phyloP scores from a whole-genome alignment of 2,888 invertebrate species.

The Ennomos quercinarius region DNA sequence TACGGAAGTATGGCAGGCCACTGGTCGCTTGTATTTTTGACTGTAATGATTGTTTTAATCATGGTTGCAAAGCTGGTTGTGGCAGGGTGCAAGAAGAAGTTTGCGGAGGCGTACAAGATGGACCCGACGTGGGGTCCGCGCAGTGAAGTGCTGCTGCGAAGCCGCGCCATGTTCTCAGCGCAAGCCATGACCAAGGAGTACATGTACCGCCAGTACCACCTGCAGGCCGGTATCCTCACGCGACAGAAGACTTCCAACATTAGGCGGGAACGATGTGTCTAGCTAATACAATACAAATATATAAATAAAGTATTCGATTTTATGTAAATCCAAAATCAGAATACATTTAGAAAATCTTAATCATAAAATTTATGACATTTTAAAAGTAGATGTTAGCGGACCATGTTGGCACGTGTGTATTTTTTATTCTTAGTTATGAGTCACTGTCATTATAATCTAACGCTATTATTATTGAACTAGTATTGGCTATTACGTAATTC shows the following conservation, averaged over 20 bases:
- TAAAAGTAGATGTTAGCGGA: slow-evolving; percentile 43
- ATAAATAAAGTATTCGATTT: slow-evolving; percentile 20
- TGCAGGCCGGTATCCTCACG: slow-evolving; percentile 70
- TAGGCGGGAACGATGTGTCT: slow-evolving; percentile 32
- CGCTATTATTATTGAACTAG: slow-evolving; percentile 73
- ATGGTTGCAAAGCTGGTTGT: slow-evolving; percentile 46
- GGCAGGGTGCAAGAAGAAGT: slow-evolving; percentile 48
- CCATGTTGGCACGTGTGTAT: slow-evolving; percentile 43
- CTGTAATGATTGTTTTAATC: slow-evolving; percentile 27
- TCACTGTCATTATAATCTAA: slow-evolving; percentile 65
- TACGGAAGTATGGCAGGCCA: slow-evolving; percentile 37
- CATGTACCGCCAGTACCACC: slow-evolving; percentile 77
- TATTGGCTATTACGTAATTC: slow-evolving; percentile 76
- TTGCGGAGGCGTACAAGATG: slow-evolving; percentile 47
- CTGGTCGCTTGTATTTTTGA: slow-evolving; percentile 37
- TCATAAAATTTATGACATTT: slow-evolving; percentile 34
- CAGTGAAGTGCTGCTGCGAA: slow-evolving; percentile 64
- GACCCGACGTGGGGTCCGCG: slow-evolving; percentile 71
- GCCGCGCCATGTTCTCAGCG: slow-evolving; percentile 77
- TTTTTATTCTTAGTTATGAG: slow-evolving; percentile 56
- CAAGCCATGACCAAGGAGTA: slow-evolving; percentile 83
- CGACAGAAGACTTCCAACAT: slow-evolving; percentile 64
- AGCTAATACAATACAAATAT: too few relatives aligned
- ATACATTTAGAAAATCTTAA: slow-evolving; percentile 19
- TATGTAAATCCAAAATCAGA: slow-evolving; percentile 16